Percentiles rank a stretch among this genome's conserved stretches.
Conservation (phyloP, 1,140 invertebrate species). For the Scaptomyza montana region DNA sequence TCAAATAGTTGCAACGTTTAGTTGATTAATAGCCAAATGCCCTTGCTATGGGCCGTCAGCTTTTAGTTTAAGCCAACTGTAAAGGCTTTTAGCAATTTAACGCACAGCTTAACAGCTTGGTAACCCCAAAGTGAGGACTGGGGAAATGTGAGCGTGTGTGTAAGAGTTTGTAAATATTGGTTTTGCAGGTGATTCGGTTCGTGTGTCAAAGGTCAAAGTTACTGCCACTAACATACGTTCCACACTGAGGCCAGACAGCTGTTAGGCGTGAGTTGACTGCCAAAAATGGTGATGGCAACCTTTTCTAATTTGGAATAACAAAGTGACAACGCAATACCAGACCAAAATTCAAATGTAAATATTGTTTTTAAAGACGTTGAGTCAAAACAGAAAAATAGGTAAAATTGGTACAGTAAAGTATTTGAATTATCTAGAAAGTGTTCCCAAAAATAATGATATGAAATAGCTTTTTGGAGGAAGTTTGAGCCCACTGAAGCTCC, state of each 20-base stretch:
- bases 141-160: slow-evolving; percentile 15
- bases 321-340: slow-evolving; percentile 60
- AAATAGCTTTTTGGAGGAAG: too few species aligned
- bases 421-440: too few species aligned
- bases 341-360: slow-evolving; percentile 14
- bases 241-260: slow-evolving; percentile 4
- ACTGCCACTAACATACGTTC: slow-evolving; percentile 31
- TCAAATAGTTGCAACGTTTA: slow-evolving; percentile 80
- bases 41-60: slow-evolving; percentile 27
- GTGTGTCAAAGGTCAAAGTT: slow-evolving; percentile 35
- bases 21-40: slow-evolving; percentile 76
- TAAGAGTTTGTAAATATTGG: slow-evolving; percentile 66
- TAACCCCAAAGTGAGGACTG: slow-evolving; percentile 1
- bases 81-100: slow-evolving; percentile 80
- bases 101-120: slow-evolving; percentile 76
- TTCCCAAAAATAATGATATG: too few species aligned
- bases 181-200: slow-evolving; percentile 61
- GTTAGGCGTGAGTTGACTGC: slow-evolving; percentile 13
- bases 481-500: too few species aligned
- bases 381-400: slow-evolving; percentile 24
- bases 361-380: slow-evolving; percentile 21
- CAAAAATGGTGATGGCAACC: slow-evolving; percentile 24
- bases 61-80: slow-evolving; percentile 73
- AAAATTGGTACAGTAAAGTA: neutral
- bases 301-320: slow-evolving; percentile 29